Base-by-base conservation (phyloP, 2,113 vertebrate species). In the Pungitius pungitius region DNA sequence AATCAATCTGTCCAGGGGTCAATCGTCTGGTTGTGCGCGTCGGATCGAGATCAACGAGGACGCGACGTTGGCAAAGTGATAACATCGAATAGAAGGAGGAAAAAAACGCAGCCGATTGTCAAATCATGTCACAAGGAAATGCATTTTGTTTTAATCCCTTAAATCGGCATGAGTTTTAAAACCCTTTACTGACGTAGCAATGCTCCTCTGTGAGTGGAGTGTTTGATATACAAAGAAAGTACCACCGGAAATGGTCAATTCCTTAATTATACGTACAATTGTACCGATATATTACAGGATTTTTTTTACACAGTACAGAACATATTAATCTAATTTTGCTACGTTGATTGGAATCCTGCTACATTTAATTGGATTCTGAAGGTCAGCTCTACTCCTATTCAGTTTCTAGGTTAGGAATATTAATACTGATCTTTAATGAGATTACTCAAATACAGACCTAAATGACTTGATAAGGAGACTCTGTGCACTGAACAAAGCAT, bases 1-100 rank as follows among this genome's bases (percentile, higher is more conserved):
- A 61, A 79, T 87, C 78, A 73, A 86, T 86, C 9, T 52, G 55
- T 70, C 85, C 69, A 9, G 6, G 75, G 83, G 88, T 90, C 83
- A 80, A 20, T 45, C 69, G 83, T 85, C 85, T 73, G 80, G 22
- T 1, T 57, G 66, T 71, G 30, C 27, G 1, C 43, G 81, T 84
- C 9, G 77, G 56, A 57, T 24, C 17, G 39, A 33, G 47, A 84
- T 89, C 85, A 72, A 82, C 86, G n/a, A 68, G 10, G 47, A 69
- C 26, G 26, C 77, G 39, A 63, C 49, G 71, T 56, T 51, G n/a
- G 73, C 43, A 47, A 70, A 69, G 51, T 35, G 65, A 49, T 73
- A 17, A 33, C 26, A 55, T 11, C n/a, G 57, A 69, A 55, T 26
- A 15, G 56, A 35, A 35, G 3, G n/a, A 70, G 40, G 24, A 61